Evolutionary conservation across 2,797 vertebrate genomes (phyloP), one percentile per base, ranked within the genome.

Genomic region (Acipenser transmontanus): DNA sequence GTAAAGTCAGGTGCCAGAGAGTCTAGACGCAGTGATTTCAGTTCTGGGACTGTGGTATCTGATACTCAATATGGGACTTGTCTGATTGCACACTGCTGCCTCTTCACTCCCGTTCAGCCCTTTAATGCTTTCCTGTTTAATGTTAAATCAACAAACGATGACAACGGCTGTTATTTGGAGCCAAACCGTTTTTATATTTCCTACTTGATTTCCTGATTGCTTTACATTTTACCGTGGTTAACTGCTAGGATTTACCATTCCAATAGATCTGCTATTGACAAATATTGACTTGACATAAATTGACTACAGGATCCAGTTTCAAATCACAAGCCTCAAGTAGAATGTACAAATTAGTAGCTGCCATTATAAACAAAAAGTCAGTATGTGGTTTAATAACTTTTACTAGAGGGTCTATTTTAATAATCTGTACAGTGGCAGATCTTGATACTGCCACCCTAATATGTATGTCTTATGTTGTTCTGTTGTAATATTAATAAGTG

Each of bases 1-100:
- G 93, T 94, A 92, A 91, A 96, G 89, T 88, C 94, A 95, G 95
- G 96, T 97, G 95, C 95, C 96, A 96, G 93, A 94, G 93, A 96
- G 96, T 98, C 96, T 98, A 97, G 96, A 96, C 96, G 84, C 81
- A 75, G 87, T 93, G 94, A 94, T 96, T 97, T 92, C 85, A 90
- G 93, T 88, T 89, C 77, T 83, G 91, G 88, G 86, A 87, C 90
- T 90, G 89, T 93, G 95, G 92, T 93, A 97, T 93, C 91, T 92
- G 95, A 97, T 98, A 97, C 94, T 92, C 92, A 82, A 89, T 84
- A 86, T 91, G 91, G 93, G 90, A 90, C 88, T 87, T 88, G 88
- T 89, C 86, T 92, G 92, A 92, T 91, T 93, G 90, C 91, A 86
- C 88, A 88, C 85, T 88, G 83, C 87, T 91, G 90, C 88, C 86